Base-by-base conservation (phyloP, 2,113 vertebrate genomes). In the Neodontobutis hainanensis region DNA sequence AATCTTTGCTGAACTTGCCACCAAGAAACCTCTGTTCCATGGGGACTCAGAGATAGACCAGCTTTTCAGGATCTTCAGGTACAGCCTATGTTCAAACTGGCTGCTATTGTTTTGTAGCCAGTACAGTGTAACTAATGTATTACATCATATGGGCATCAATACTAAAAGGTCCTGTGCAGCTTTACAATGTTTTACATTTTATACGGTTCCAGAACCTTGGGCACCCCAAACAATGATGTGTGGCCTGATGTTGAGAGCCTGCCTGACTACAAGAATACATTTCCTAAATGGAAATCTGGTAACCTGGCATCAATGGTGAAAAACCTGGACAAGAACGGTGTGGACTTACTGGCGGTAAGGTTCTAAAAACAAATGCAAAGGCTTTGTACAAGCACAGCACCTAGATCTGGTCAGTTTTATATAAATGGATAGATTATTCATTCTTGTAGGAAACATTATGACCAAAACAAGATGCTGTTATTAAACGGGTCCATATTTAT, bases 1-100 rank as follows among this genome's bases (percentile, higher is more conserved):
- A 50, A 99, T 99, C 87, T 99, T 99, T 91, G 96, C 97, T 3
- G 97, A 99, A 70, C 87, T 99, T 32, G 95, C 95, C 34, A 97
- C 96, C 3, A 99, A 98, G 91, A 97, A 96, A 70, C 96, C 97
- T 0, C 93, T 99, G 65, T 99, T 99, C 85, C 97, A 99, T 0
- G 97, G 97, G 9, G 97, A 99, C 83, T 99, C 97, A 0, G 97
- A 99, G 89, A 99, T 99, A 5, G 97, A 99, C 84, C 97, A 99
- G 70, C 95, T 99, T 34, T 99, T 99, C 89, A 94, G 96, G 76
- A 99, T 99, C 84, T 99, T 99, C 91, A 96, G 97, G 97, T 99
- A 77, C 5, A 49, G 0, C 0, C 12, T 27, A 27, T 27, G 19
- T 27, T 27, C 19, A 27, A n/a, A n/a, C n/a, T n/a, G 11, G 8